These are phyloP conservation scores for Drosophila yooni DNA, from an alignment of 2,888 invertebrate genomes.

Conservation along the genomic window DNA sequence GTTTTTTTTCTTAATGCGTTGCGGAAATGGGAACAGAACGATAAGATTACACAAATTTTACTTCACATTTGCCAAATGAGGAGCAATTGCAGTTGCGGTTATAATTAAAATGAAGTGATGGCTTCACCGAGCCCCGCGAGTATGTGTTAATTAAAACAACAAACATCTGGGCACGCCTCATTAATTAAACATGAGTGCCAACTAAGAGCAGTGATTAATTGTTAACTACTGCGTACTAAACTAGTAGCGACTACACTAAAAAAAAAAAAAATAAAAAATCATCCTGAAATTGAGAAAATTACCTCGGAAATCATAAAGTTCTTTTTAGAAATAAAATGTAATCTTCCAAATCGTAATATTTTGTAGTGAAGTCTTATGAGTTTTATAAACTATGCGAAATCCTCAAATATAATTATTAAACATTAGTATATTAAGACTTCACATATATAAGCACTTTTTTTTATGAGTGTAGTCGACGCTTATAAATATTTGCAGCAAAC, in stretches of 20 bases:
- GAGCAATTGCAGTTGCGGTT: conserved; percentile 9
- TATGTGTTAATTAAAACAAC: conserved; percentile 35
- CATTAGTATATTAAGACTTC: not conserved
- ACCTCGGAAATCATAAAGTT: not conserved
- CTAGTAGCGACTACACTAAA: not conserved
- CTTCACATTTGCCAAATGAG: conserved; percentile 20
- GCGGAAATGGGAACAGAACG: conserved; percentile 47
- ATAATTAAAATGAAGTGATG: conserved; percentile 11
- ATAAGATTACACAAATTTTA: conserved; percentile 46
- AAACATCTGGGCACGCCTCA: conserved; percentile 37
- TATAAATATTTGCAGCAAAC: conserved; percentile 41
- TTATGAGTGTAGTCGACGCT: not conserved
- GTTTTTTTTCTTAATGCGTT: conserved; percentile 22
- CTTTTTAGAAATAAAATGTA: not conserved
- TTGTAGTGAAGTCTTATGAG: not conserved
- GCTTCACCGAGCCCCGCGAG: conserved; percentile 2
- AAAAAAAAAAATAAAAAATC: not conserved
- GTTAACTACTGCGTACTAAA: not conserved
- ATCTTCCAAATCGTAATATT: not conserved
- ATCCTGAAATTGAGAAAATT: not conserved
- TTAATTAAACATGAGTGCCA: conserved; percentile 40
- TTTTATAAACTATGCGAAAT: not conserved
- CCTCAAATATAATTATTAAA: not conserved
- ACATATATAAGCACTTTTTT: not conserved
- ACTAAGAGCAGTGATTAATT: conserved; percentile 32